Evolutionary conservation across 2,888 invertebrate genomes (phyloP), one percentile per base, ranked within the genome.

Genomic region (Schizotus pectinicornis): DNA sequence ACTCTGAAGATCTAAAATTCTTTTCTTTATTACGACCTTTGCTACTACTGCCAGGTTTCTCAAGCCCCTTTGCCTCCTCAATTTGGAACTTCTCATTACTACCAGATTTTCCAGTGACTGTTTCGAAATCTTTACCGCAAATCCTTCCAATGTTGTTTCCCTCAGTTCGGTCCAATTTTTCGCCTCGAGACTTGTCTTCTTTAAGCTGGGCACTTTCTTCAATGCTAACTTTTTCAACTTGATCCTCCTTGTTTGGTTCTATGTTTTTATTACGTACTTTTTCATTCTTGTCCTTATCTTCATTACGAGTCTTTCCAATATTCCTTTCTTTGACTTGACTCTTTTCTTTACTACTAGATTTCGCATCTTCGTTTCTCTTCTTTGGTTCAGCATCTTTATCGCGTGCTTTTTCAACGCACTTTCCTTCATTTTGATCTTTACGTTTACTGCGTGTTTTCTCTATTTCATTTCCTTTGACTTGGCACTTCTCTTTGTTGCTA

Each of bases 361-460:
- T 13, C 36, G 22, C 36, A 7, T 5, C 31, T 9, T 48, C 36
- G 3, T 9, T 11, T 5, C 49, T 1, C 11, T 9, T 22, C 30
- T 51, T 13, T 48, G 48, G 13, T 48, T 48, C 13, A 3, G 12
- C 33, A 32, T 14, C 6, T 46, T 9, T 48, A 7, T 48, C 13
- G 22, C 36, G 35, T 13, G 36, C 9, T 48, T 36, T 14, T 7
- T 48, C 35, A 42, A n/a, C 33, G 31, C n/a, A 34, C 35, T 11
- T 47, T 11, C 6, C 11, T 14, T 47, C 36, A 22, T 3, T 41
- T 9, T 30, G n/a, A 11, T 11, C 36, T 1, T 36, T 42, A 30
- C 14, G 34, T 7, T 42, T 34, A 9, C 7, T 50, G 32, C n/a
- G 9, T 6, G 7, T 11, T 8, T 7, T 12, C 14, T 7, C 9